phyloP scores from a whole-genome alignment of 2,113 vertebrate genomes.

The Genyomyrus donnyi region DNA sequence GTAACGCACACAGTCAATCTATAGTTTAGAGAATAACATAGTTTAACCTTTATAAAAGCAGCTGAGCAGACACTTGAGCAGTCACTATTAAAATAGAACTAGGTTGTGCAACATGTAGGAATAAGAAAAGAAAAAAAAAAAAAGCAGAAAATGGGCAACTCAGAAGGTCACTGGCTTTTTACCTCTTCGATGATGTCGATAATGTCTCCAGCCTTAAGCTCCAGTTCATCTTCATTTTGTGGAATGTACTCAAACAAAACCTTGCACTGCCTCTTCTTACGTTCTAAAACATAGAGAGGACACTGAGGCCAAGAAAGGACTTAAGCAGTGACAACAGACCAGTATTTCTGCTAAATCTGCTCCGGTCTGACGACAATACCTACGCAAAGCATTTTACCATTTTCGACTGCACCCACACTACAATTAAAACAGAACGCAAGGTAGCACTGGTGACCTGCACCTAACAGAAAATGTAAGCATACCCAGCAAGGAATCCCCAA shows the following conservation, averaged over 20 bases:
- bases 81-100: not conserved
- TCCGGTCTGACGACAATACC: not conserved
- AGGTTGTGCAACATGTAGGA: not conserved
- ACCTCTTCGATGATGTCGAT: conserved; percentile 87
- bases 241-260: conserved; percentile 80
- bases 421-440: not conserved
- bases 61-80: not conserved
- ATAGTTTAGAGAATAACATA: not conserved
- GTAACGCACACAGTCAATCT: not conserved
- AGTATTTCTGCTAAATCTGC: not conserved
- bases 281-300: conserved; percentile 53
- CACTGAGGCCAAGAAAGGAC: not conserved
- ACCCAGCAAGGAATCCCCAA: not conserved
- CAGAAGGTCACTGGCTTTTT: not conserved
- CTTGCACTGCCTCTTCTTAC: conserved; percentile 79
- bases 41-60: not conserved
- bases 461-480: not conserved
- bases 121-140: not conserved
- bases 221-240: conserved; percentile 88
- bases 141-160: not conserved
- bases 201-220: conserved; percentile 78
- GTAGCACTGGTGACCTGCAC: not conserved
- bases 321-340: not conserved
- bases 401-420: not conserved
- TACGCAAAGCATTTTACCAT: not conserved